A percentile compares a stretch with the other conserved stretches of the same genome.
phyloP scores from a whole-genome alignment of 64 coral and sea anemone species.

The Porites lutea region DNA sequence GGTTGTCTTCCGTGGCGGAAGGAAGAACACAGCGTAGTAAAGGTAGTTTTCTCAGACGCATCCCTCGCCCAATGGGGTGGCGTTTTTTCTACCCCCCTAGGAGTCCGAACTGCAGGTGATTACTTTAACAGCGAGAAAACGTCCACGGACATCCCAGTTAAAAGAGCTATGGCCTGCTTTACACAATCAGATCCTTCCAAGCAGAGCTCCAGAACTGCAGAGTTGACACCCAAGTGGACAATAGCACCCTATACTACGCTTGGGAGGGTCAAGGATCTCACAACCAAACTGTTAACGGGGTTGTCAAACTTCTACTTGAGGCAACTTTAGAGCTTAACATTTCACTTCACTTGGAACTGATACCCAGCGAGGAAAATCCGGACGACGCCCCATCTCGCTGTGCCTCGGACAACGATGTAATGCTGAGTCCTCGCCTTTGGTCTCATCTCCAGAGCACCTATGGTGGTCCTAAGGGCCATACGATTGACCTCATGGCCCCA shows the following conservation, averaged over 20 bases:
- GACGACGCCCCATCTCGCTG: background rate
- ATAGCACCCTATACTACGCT: background rate
- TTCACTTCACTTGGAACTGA: too few species aligned
- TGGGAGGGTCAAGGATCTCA: background rate
- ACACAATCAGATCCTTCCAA: background rate
- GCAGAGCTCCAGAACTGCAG: background rate
- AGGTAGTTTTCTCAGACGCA: too few species aligned
- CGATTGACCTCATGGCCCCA: background rate
- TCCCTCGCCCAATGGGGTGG: too few species aligned
- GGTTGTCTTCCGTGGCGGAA: too few species aligned
- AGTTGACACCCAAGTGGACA: background rate
- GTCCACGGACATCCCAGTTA: too few species aligned
- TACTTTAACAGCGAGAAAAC: too few species aligned
- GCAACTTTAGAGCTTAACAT: background rate
- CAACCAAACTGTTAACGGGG: background rate
- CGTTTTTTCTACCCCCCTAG: too few species aligned
- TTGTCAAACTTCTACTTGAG: background rate
- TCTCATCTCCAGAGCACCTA: background rate
- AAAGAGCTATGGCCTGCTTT: background rate
- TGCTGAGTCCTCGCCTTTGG: background rate
- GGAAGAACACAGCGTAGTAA: too few species aligned
- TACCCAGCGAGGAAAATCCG: background rate
- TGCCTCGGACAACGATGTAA: background rate
- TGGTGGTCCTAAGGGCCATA: background rate
- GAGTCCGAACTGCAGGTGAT: too few species aligned